Evolutionary conservation across 2,797 vertebrate species (phyloP).

Genomic region (Oryzias sinensis): DNA sequence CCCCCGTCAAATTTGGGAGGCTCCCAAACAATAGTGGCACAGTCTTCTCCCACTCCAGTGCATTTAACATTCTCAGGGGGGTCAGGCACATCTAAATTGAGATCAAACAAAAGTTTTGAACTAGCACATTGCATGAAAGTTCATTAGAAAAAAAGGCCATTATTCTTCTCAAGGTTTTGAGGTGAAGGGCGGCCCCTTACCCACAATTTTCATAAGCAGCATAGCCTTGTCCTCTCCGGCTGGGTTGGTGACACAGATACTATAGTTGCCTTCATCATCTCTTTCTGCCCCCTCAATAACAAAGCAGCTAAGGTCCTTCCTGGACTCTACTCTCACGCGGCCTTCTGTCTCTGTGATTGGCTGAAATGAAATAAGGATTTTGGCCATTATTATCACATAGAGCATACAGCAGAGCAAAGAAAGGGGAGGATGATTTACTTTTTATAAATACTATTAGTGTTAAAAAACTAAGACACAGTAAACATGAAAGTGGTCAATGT

Average conservation of each 20-base stretch:
- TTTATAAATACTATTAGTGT: too few species aligned
- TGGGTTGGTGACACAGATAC: conserved; percentile 85
- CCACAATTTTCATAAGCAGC: conserved; percentile 86
- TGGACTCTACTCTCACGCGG: conserved; percentile 78
- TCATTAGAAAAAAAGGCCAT: neutral
- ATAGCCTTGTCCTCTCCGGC: conserved; percentile 85
- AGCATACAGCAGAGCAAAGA: too few species aligned
- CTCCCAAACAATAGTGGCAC: conserved; percentile 83
- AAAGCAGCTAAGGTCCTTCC: conserved; percentile 82
- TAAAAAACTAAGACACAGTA: too few species aligned
- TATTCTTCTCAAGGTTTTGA: neutral
- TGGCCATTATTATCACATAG: neutral
- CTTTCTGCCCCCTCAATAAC: conserved; percentile 88
- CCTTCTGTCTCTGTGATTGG: conserved; percentile 68
- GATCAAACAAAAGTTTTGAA: conserved; percentile 2
- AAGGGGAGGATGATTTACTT: too few species aligned
- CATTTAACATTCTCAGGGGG: conserved; percentile 84
- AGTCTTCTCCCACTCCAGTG: conserved; percentile 84
- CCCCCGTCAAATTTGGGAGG: conserved; percentile 86
- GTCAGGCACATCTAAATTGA: conserved; percentile 84
- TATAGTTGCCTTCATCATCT: conserved; percentile 84
- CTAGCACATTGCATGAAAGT: neutral
- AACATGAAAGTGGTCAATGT: too few species aligned
- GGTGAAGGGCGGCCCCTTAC: conserved; percentile 62
- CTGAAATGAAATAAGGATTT: conserved; percentile 56